A percentile compares a stretch with the other conserved stretches of the same genome.
Conservation (phyloP, 2,113 vertebrate species). For the Varanus salvator region DNA sequence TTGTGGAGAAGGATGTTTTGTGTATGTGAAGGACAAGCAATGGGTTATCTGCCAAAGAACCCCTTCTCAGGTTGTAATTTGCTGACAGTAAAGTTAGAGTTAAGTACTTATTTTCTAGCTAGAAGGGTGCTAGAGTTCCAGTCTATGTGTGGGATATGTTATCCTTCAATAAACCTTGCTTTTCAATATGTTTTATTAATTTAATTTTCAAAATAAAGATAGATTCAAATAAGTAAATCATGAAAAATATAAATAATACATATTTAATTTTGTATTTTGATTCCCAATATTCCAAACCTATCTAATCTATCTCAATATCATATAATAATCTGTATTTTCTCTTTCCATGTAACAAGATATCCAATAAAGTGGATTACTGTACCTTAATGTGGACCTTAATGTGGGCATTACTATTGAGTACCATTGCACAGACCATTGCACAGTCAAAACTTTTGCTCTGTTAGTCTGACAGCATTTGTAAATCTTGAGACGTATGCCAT, state of each 20-base stretch:
- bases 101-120: neutral
- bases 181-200: neutral
- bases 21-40: neutral
- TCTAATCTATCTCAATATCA: neutral
- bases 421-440: neutral
- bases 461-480: neutral
- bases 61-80: neutral
- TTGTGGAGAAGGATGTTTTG: neutral
- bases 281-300: neutral
- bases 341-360: neutral
- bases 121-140: neutral
- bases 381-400: neutral
- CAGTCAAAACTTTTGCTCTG: neutral
- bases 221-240: neutral
- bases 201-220: neutral
- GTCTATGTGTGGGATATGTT: neutral
- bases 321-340: neutral
- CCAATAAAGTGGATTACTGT: neutral
- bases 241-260: neutral
- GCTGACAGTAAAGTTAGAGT: neutral
- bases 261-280: neutral
- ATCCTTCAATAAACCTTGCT: neutral
- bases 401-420: neutral
- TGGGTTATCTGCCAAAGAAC: neutral
- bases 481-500: neutral